Evolutionary conservation across 2,888 invertebrate species (phyloP).

Genomic region (Drosophila antonietae): DNA sequence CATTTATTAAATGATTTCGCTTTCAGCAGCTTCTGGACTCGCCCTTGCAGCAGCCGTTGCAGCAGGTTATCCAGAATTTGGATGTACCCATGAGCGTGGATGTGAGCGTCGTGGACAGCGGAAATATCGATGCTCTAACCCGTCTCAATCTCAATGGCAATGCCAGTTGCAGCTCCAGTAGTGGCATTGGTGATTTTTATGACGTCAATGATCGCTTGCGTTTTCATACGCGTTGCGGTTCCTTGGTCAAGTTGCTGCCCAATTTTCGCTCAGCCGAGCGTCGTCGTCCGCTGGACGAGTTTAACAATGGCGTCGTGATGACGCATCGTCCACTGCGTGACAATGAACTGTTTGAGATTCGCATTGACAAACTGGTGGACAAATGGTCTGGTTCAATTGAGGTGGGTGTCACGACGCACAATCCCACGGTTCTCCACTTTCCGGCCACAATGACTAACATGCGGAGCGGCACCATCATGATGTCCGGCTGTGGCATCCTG

Average conservation of each 20-base stretch:
- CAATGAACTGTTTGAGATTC: slow-evolving; percentile 97
- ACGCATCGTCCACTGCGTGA: slow-evolving; percentile 94
- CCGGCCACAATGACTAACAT: slow-evolving; percentile 99
- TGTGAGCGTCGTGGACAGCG: slow-evolving; percentile 68
- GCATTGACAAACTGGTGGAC: slow-evolving; percentile 96
- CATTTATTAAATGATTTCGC: not conserved
- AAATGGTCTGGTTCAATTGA: slow-evolving; percentile 92
- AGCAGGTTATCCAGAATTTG: slow-evolving; percentile 80
- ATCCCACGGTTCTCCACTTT: slow-evolving; percentile 94
- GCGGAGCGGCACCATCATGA: slow-evolving; percentile 96
- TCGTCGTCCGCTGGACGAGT: slow-evolving; percentile 94
- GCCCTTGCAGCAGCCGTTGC: slow-evolving; percentile 66
- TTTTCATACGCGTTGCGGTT: slow-evolving; percentile 95
- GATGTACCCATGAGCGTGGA: slow-evolving; percentile 83
- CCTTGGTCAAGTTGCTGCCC: slow-evolving; percentile 93
- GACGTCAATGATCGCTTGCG: slow-evolving; percentile 88
- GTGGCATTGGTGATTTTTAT: slow-evolving; percentile 67
- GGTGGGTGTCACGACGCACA: slow-evolving; percentile 97
- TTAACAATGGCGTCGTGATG: slow-evolving; percentile 98
- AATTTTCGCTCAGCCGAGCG: slow-evolving; percentile 94
- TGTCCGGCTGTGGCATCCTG: slow-evolving; percentile 98
- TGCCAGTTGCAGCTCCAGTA: slow-evolving; percentile 28
- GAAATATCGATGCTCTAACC: slow-evolving; percentile 43
- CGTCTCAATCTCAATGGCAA: slow-evolving; percentile 44
- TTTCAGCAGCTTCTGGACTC: slow-evolving; percentile 51